These are phyloP conservation scores for Macrostomum cliftonense DNA, from an alignment of 2,888 invertebrate species.

Conservation along the genomic window DNA sequence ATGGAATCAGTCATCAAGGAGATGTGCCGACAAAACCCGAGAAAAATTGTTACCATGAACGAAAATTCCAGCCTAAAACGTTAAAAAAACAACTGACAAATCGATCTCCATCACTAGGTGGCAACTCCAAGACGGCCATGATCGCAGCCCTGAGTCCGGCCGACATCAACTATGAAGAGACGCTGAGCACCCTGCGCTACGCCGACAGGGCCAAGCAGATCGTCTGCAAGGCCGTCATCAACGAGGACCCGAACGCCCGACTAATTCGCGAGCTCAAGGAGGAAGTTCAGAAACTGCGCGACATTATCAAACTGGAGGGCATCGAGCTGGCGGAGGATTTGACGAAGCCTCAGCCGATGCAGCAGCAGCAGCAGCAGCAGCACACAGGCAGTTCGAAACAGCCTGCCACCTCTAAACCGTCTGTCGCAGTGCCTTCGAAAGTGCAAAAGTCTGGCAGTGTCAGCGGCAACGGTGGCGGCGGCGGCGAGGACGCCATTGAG, in stretches of 20 bases:
- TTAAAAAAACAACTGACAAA: too few relatives aligned
- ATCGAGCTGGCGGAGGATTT: conserved; percentile 47
- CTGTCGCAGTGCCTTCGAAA: too few relatives aligned
- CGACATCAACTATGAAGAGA: conserved; percentile 99
- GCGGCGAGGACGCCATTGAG: conserved; percentile 64
- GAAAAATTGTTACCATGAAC: too few relatives aligned
- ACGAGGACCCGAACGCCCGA: conserved; percentile 97
- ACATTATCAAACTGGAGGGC: conserved; percentile 80
- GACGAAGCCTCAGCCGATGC: too few relatives aligned
- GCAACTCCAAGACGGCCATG: conserved; percentile 99
- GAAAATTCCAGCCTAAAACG: too few relatives aligned
- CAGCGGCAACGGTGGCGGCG: conserved; percentile 18
- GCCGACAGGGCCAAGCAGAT: conserved; percentile 98
- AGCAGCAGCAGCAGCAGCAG: too few relatives aligned
- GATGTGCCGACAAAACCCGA: too few relatives aligned
- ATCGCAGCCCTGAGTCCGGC: conserved; percentile 97
- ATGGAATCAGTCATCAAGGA: too few relatives aligned
- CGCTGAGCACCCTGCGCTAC: conserved; percentile 90
- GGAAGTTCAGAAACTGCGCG: conserved; percentile 81
- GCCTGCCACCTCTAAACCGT: too few relatives aligned
- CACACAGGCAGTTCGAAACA: too few relatives aligned
- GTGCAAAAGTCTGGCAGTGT: conserved; percentile 4
- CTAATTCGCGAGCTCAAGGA: conserved; percentile 95
- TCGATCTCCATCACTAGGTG: too few relatives aligned
- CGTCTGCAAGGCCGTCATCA: conserved; percentile 95